Evolutionary conservation across 2,797 vertebrate genomes (phyloP), one percentile per base, ranked within the genome.

Genomic region (Alfaro cultratus): DNA sequence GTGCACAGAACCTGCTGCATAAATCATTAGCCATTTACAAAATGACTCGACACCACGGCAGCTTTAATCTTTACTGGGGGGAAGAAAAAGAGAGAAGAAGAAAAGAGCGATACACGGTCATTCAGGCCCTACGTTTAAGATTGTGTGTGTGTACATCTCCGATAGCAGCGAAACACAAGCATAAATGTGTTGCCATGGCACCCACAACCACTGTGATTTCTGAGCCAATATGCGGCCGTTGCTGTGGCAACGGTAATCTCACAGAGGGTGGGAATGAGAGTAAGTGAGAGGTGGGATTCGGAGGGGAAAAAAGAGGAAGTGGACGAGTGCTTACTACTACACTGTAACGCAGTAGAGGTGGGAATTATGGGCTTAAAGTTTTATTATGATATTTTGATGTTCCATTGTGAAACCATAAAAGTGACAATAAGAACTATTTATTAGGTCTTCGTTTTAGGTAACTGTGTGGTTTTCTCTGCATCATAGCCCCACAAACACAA

Each of bases 201-300:
- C 79, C 95, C 93, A 95, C 94, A 94, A 95, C 91, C 85, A 89
- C 89, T 89, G 92, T 83, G 88, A 93, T 87, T 92, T 93, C 91
- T 90, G 82, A 94, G 90, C 93, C 93, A 93, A 94, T 93, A 90
- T 91, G 90, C 88, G 86, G 89, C 41, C 53, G 94, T 95, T 95
- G 82, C 95, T 88, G 95, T 95, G 92, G 95, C 62, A 93, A 96
- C 93, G 81, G 81, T 95, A 95, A 94, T 94, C 94, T 95, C 91
- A 39, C 90, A 91, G 88, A 95, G 90, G 92, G 93, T 87, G 89
- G 87, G 90, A 85, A 85, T 29, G 67, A 85, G 39, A 79, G 64
- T 73, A 49, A 64, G 11, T 67, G 78, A 77, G 77, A 77, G 77
- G 80, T 79, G 80, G 75, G 84, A 84, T 75, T 83, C 55, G 75